These are phyloP conservation scores for Eufriesea mexicana DNA, from an alignment of 1,140 invertebrate species.

Conservation along the genomic window DNA sequence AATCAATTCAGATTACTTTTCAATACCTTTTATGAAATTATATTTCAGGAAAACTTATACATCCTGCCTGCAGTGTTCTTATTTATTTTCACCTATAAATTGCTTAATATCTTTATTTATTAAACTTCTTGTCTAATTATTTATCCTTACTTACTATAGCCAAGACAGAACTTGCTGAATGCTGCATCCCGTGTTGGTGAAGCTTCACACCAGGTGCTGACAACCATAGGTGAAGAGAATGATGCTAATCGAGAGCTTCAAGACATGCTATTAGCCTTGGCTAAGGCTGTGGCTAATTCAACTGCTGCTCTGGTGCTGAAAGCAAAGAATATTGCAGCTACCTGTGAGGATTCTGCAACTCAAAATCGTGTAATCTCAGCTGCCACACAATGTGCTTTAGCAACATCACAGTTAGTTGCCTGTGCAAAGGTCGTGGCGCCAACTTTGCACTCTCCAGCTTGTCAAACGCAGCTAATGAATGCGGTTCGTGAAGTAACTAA, in stretches of 20 bases:
- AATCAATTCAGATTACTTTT: no score
- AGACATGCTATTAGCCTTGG: constrained; percentile 93
- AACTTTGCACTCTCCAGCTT: constrained; percentile 93
- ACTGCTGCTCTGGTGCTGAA: constrained; percentile 97
- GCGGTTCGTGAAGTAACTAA: constrained; percentile 96
- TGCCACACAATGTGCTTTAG: constrained; percentile 97
- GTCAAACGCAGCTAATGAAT: constrained; percentile 96
- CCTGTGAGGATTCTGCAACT: constrained; percentile 88
- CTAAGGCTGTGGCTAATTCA: constrained; percentile 98
- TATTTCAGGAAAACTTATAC: no score
- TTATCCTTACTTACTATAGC: constrained; percentile 82
- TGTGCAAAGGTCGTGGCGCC: constrained; percentile 97
- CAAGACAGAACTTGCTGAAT: constrained; percentile 95
- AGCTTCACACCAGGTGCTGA: constrained; percentile 96
- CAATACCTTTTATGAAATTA: no score
- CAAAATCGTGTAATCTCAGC: constrained; percentile 96
- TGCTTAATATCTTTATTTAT: background rate
- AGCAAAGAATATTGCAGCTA: constrained; percentile 96
- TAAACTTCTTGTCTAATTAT: background rate
- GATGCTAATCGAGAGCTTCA: constrained; percentile 89
- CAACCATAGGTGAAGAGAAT: constrained; percentile 96
- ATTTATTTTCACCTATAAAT: constrained; percentile 13
- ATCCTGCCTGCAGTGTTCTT: background rate
- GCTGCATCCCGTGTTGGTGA: constrained; percentile 98
- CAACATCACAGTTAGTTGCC: constrained; percentile 98